phyloP scores from a whole-genome alignment of 2,888 invertebrate species.

The Brachylomia viminalis region DNA sequence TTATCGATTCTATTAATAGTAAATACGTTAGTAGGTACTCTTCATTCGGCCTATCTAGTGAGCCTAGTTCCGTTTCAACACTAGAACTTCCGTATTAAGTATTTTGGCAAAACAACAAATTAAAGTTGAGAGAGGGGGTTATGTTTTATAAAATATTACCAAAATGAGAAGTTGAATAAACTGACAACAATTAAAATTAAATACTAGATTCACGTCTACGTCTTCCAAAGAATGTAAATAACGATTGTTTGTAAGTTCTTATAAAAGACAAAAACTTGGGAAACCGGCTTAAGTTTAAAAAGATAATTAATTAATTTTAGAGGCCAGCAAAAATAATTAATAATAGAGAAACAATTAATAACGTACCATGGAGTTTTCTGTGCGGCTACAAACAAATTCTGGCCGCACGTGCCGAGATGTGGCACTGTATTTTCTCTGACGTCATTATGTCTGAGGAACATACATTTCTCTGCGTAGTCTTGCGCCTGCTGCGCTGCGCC shows the following conservation, averaged over 20 bases:
- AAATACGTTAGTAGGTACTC: not conserved
- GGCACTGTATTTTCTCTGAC: constrained; percentile 92
- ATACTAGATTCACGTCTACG: not conserved
- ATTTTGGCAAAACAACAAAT: not conserved
- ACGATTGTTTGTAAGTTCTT: constrained; percentile 34
- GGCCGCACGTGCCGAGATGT: constrained; percentile 93
- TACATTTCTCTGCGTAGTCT: constrained; percentile 93
- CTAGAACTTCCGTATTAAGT: not conserved
- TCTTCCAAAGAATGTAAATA: constrained; percentile 28
- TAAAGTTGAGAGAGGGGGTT: not conserved
- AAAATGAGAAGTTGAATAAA: not conserved
- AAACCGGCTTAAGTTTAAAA: constrained; percentile 31
- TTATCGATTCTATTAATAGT: not conserved
- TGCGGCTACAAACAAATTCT: constrained; percentile 95
- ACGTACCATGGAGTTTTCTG: constrained; percentile 94
- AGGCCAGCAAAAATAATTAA: constrained; percentile 10
- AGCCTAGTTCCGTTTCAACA: not conserved
- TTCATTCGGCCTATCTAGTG: not conserved
- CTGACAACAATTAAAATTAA: constrained; percentile 12
- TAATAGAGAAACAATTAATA: constrained; percentile 11
- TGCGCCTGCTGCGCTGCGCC: constrained; percentile 94
- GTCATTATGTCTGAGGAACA: constrained; percentile 93
- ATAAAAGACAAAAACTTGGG: constrained; percentile 12
- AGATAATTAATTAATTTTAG: constrained; percentile 27
- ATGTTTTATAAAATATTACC: no score